A percentile compares a stretch with the other conserved stretches of the same genome.
Conservation (phyloP, 2,888 invertebrate species). For the Cordylochernes scorpioides region DNA sequence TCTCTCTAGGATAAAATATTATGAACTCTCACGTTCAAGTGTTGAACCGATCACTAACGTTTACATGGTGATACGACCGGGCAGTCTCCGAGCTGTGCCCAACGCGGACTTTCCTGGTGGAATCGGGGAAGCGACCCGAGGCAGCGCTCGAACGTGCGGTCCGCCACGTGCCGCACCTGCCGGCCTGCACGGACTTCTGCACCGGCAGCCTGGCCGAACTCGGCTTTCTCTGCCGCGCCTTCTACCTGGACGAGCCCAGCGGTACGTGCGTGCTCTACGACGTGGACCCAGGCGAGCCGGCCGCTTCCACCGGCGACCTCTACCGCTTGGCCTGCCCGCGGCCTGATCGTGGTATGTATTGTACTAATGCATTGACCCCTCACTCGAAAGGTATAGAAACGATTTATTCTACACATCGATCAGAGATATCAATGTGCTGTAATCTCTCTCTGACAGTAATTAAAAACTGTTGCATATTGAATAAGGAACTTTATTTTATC, state of each 20-base stretch:
- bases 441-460: no score
- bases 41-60: no score
- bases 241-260: conserved; percentile 63
- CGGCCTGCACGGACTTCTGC: conserved; percentile 15
- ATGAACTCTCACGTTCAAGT: no score
- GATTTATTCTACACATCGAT: no score
- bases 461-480: no score
- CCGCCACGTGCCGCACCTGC: conserved; percentile 11
- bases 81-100: no score
- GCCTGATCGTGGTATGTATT: conserved; percentile 13
- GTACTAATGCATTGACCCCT: no score
- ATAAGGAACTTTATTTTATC: no score
- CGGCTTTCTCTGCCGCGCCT: conserved; percentile 27
- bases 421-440: no score
- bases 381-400: no score
- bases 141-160: conserved; percentile 14
- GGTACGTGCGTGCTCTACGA: conserved; percentile 64
- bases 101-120: conserved; percentile 14
- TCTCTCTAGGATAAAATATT: no score
- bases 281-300: conserved; percentile 32
- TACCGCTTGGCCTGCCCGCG: conserved; percentile 14
- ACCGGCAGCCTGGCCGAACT: conserved; percentile 13
- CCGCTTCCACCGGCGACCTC: conserved; percentile 14
- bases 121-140: conserved; percentile 14
- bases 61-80: no score